These are phyloP conservation scores for Drosophila parvula DNA, from an alignment of 1,140 invertebrate genomes.

Conservation along the genomic window DNA sequence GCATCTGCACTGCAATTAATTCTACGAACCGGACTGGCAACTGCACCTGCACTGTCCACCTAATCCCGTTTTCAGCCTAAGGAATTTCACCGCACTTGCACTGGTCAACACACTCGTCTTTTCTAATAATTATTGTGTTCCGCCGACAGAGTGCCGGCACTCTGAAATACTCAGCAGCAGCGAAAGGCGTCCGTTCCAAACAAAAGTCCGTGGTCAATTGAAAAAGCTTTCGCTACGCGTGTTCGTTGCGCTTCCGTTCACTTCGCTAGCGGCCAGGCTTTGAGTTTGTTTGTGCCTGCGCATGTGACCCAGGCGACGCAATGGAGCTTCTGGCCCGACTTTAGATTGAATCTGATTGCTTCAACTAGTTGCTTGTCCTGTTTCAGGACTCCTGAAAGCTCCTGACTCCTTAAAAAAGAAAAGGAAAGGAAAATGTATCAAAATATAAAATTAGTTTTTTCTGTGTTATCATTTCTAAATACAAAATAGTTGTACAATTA, in stretches of 20 bases:
- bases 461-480: too few relatives aligned
- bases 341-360: neutral
- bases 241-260: constrained; percentile 20
- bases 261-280: constrained; percentile 1
- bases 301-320: constrained; percentile 12
- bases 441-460: too few relatives aligned
- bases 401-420: neutral
- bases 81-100: constrained; percentile 5
- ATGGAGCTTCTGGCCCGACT: constrained; percentile 1
- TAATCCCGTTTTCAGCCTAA: neutral
- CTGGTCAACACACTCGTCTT: neutral
- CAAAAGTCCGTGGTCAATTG: constrained; percentile 42
- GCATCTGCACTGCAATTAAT: constrained; percentile 21
- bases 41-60: neutral
- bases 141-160: constrained; percentile 25
- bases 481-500: too few relatives aligned
- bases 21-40: constrained; percentile 6
- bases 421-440: neutral
- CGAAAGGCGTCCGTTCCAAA: constrained; percentile 32
- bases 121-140: constrained; percentile 18
- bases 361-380: neutral
- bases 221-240: constrained; percentile 39
- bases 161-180: constrained; percentile 9
- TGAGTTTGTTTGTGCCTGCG: neutral
- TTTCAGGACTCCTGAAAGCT: neutral